Evolutionary conservation across 2,797 vertebrate genomes (phyloP).

Genomic region (Aerospiza tachiro): DNA sequence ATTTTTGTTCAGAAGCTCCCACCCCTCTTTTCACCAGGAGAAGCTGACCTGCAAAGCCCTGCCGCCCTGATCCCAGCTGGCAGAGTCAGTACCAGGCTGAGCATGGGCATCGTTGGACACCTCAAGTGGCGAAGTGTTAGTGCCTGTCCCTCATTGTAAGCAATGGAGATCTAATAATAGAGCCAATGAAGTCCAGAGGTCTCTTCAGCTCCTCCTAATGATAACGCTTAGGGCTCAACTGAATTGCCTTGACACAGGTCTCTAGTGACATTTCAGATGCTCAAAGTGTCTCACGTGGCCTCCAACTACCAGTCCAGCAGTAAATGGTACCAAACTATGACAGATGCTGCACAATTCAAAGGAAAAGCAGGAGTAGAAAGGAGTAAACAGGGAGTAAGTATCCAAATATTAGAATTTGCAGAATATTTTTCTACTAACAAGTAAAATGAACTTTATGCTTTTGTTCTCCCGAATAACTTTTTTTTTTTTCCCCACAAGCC

Average conservation of each 20-base stretch:
- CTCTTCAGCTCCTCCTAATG: not conserved
- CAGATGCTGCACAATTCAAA: not conserved
- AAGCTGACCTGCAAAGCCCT: not conserved
- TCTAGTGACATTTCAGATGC: not conserved
- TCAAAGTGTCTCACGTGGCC: not conserved
- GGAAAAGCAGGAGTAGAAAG: not conserved
- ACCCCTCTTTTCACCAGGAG: fast-evolving
- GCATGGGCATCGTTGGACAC: not conserved
- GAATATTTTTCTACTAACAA: not conserved
- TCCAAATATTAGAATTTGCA: not conserved
- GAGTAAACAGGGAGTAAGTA: not conserved
- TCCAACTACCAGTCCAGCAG: not conserved
- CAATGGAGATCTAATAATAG: not conserved
- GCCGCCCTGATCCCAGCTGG: not conserved
- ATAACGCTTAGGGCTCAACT: not conserved
- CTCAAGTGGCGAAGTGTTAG: not conserved
- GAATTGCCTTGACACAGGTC: not conserved
- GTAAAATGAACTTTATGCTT: not conserved
- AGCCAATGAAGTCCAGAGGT: not conserved
- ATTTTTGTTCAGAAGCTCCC: not conserved
- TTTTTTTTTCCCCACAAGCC: not conserved
- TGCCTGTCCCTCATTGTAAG: not conserved
- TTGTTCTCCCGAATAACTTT: not conserved
- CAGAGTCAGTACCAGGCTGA: not conserved
- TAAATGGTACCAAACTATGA: not conserved